These are phyloP conservation scores for Epizoanthus stellaris DNA, from an alignment of 92 coral and sea anemone species.

Conservation along the genomic window DNA sequence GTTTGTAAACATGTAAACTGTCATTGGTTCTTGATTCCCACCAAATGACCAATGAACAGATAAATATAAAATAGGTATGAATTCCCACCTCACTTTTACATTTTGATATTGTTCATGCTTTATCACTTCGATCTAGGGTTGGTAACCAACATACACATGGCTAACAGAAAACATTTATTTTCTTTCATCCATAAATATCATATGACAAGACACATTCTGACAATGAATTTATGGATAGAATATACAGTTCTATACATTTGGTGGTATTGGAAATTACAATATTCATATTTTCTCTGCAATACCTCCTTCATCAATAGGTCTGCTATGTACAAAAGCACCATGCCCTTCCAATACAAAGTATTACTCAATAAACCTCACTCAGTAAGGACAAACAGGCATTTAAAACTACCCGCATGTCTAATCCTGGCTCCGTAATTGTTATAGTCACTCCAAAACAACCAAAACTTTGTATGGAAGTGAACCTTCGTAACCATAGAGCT, in stretches of 20 bases:
- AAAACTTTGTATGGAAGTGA: neutral
- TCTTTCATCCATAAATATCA: conserved; percentile 75
- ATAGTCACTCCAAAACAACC: neutral
- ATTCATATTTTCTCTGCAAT: conserved; percentile 21
- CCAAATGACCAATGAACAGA: no score
- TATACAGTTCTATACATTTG: conserved; percentile 8
- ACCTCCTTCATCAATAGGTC: neutral
- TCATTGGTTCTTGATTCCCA: neutral
- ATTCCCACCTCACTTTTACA: neutral
- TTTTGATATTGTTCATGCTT: neutral
- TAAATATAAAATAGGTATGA: no score
- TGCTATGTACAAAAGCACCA: conserved; percentile 15
- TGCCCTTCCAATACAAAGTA: neutral
- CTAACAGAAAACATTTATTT: conserved; percentile 76
- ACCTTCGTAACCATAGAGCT: neutral
- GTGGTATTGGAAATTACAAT: conserved; percentile 33
- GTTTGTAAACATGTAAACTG: no score
- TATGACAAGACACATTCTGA: conserved; percentile 1
- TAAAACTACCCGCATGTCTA: neutral
- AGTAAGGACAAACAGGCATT: neutral
- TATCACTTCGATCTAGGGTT: neutral
- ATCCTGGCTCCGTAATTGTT: neutral
- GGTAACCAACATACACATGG: conserved; percentile 7
- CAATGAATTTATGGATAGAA: conserved; percentile 19
- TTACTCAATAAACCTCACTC: neutral